Evolutionary conservation across 2,888 invertebrate genomes (phyloP).

Genomic region (Choreutis nemorana): DNA sequence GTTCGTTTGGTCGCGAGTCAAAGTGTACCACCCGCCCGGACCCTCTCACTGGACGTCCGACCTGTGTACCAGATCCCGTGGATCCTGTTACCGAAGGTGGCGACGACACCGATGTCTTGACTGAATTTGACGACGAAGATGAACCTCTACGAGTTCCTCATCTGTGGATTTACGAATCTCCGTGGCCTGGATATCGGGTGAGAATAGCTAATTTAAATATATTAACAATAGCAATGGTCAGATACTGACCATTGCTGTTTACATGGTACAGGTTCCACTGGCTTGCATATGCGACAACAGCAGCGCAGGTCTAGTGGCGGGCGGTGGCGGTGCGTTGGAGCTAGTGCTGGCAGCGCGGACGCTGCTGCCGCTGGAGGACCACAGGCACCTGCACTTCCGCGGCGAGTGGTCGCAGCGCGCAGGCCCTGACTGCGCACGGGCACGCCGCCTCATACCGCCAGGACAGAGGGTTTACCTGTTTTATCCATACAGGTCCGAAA

Average conservation of each 20-base stretch:
- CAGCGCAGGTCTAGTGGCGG: conserved; percentile 13
- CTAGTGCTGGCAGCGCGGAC: conserved; percentile 77
- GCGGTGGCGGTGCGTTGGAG: conserved; percentile 67
- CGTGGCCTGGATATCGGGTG: conserved; percentile 73
- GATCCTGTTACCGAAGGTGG: conserved; percentile 13
- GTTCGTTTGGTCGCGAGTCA: conserved; percentile 61
- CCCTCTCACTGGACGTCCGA: conserved; percentile 72
- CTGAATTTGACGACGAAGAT: conserved; percentile 20
- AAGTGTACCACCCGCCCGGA: conserved; percentile 76
- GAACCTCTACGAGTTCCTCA: conserved; percentile 55
- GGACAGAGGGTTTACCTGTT: conserved; percentile 36
- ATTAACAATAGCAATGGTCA: not conserved
- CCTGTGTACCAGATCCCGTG: conserved; percentile 27
- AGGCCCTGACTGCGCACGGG: conserved; percentile 4
- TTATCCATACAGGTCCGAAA: conserved; percentile 36
- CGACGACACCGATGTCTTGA: conserved; percentile 10
- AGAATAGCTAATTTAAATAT: conserved; percentile 10
- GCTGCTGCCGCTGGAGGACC: conserved; percentile 82
- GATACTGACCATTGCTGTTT: not conserved
- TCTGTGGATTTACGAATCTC: conserved; percentile 71
- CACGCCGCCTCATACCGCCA: conserved; percentile 28
- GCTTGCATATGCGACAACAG: conserved; percentile 84
- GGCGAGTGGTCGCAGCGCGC: conserved; percentile 55
- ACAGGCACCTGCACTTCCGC: conserved; percentile 80
- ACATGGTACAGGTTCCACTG: conserved; percentile 69